phyloP scores from a whole-genome alignment of 2,888 invertebrate species.

The Leptopilina myrica region DNA sequence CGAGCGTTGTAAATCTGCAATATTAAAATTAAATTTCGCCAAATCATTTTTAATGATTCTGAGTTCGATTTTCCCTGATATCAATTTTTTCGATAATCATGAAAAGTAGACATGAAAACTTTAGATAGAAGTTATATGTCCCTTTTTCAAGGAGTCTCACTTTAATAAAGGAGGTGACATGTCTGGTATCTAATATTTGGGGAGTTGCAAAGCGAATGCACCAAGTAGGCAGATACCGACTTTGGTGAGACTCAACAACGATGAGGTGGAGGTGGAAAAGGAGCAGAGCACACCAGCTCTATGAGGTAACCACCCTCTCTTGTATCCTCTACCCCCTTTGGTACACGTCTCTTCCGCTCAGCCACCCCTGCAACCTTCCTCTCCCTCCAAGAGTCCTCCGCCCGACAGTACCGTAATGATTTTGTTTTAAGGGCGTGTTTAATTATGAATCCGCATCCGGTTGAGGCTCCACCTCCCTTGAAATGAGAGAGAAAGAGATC shows the following conservation, averaged over 20 bases:
- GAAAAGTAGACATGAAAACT: too few relatives aligned
- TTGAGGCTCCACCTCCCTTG: conserved; percentile 75
- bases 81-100: too few relatives aligned
- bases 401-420: conserved; percentile 74
- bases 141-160: too few relatives aligned
- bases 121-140: too few relatives aligned
- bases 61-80: too few relatives aligned
- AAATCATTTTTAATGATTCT: too few relatives aligned
- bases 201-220: conserved; percentile 49
- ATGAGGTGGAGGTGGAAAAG: conserved; percentile 50
- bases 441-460: conserved; percentile 77
- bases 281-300: conserved; percentile 53
- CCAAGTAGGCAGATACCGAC: conserved; percentile 35
- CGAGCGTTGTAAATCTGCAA: too few relatives aligned
- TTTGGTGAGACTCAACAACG: conserved; percentile 25
- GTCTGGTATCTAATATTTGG: too few relatives aligned
- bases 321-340: conserved; percentile 49
- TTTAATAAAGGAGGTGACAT: too few relatives aligned
- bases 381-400: conserved; percentile 54
- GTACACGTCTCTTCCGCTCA: conserved; percentile 49
- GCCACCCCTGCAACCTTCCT: conserved; percentile 48
- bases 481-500: conserved; percentile 41
- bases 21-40: too few relatives aligned
- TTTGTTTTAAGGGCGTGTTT: conserved; percentile 77
- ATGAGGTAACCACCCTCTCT: conserved; percentile 43